A percentile compares a stretch with the other conserved stretches of the same genome.
Conservation (phyloP, 2,113 vertebrate genomes). For the Shinisaurus crocodilurus region DNA sequence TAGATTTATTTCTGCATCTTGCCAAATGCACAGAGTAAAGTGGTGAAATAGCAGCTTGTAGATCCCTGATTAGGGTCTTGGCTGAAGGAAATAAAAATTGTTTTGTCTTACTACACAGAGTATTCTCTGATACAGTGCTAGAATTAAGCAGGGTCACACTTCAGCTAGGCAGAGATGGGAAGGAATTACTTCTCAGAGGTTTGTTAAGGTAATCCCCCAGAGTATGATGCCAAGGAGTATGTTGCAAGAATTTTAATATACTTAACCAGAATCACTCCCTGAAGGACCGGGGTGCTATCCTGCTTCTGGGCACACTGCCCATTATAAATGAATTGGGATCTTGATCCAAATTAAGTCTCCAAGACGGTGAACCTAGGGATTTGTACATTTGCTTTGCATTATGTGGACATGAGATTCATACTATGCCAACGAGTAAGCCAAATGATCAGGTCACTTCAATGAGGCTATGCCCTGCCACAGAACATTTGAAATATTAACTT, state of each 20-base stretch:
- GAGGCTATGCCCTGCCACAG: not conserved
- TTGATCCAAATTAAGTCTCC: constrained; percentile 11
- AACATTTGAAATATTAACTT: not conserved
- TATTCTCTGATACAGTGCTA: not conserved
- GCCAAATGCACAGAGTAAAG: constrained; percentile 28
- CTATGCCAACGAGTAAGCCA: not conserved
- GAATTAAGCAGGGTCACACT: not conserved
- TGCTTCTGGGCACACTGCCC: not conserved
- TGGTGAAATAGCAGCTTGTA: not conserved
- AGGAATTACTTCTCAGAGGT: not conserved
- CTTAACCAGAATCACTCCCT: not conserved
- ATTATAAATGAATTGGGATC: not conserved
- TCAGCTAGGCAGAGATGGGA: not conserved
- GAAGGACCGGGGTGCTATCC: not conserved
- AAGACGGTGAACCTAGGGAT: not conserved
- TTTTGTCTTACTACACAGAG: not conserved
- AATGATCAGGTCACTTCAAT: not conserved
- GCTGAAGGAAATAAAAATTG: not conserved
- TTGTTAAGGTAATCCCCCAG: not conserved
- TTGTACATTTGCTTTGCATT: not conserved
- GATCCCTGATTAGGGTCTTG: not conserved
- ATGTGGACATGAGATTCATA: not conserved
- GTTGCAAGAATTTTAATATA: constrained; percentile 14
- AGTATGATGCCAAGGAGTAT: not conserved
- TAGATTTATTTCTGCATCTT: constrained; percentile 49